Evolutionary conservation across 64 coral and sea anemone species (phyloP).

Genomic region (Trachythela sp.): DNA sequence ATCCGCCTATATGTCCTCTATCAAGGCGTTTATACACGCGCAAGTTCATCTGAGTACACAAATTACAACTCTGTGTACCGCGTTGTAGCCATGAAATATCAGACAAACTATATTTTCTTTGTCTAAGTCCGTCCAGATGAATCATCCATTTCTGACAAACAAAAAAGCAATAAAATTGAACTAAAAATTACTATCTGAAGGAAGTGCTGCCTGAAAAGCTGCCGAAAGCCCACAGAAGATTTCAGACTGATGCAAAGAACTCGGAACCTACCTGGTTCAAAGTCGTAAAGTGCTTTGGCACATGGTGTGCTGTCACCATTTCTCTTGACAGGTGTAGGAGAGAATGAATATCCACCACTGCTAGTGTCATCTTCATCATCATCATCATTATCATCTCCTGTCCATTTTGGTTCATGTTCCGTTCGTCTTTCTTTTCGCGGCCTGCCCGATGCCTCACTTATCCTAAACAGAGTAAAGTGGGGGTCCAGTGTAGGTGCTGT

Average conservation of each 20-base stretch:
- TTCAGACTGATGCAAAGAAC: background rate
- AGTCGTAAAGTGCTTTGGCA: slow-evolving; percentile 88
- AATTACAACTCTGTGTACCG: too few relatives aligned
- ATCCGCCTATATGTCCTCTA: too few relatives aligned
- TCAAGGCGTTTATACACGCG: too few relatives aligned
- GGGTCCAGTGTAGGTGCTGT: background rate
- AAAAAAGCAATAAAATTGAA: too few relatives aligned
- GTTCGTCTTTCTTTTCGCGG: background rate
- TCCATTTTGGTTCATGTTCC: background rate
- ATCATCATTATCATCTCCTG: slow-evolving; percentile 59
- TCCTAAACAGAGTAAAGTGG: background rate
- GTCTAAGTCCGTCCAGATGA: too few relatives aligned
- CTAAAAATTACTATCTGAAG: too few relatives aligned
- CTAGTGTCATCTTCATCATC: slow-evolving; percentile 37
- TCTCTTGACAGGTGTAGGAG: slow-evolving; percentile 29
- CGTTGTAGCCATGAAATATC: too few relatives aligned
- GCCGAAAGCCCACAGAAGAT: too few relatives aligned
- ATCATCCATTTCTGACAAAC: too few relatives aligned
- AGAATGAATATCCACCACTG: slow-evolving; percentile 28
- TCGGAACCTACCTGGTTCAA: slow-evolving; percentile 73
- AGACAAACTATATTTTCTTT: too few relatives aligned
- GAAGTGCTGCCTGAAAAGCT: background rate
- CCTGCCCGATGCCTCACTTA: background rate
- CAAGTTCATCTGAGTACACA: too few relatives aligned
- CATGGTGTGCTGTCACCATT: slow-evolving; percentile 36